These are phyloP conservation scores for Phaenicophaeus curvirostris DNA, from an alignment of 2,797 vertebrate species.

Conservation along the genomic window DNA sequence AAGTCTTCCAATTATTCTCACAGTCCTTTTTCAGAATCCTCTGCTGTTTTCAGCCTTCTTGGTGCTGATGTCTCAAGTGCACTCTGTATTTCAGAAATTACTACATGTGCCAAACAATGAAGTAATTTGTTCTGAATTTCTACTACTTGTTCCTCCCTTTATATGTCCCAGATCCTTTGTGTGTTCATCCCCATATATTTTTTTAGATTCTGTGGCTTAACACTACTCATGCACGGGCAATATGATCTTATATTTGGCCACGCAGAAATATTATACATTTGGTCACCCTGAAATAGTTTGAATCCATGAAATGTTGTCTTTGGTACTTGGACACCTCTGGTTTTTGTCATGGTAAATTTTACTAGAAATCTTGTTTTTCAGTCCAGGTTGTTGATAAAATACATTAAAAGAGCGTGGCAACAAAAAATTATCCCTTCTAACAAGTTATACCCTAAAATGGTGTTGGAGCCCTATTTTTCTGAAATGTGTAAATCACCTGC, in stretches of 20 bases:
- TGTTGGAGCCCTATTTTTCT: background rate
- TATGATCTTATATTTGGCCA: background rate
- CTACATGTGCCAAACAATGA: slow-evolving; percentile 54
- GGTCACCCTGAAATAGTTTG: background rate
- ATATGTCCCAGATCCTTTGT: slow-evolving; percentile 32
- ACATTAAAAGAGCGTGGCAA: background rate
- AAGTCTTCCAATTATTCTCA: background rate
- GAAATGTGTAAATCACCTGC: background rate
- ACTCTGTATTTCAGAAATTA: slow-evolving; percentile 41
- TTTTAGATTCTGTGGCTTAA: background rate
- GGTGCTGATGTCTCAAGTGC: slow-evolving; percentile 31
- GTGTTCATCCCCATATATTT: slow-evolving; percentile 9
- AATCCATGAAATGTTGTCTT: background rate
- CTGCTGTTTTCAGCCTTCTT: slow-evolving; percentile 35
- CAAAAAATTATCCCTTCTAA: background rate
- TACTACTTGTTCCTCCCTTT: slow-evolving; percentile 46
- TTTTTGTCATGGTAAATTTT: background rate
- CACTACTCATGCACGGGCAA: slow-evolving; percentile 2
- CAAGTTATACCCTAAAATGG: background rate
- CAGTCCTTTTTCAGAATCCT: background rate
- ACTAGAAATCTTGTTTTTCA: background rate
- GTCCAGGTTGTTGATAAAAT: background rate
- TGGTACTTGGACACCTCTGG: background rate
- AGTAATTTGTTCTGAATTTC: slow-evolving; percentile 61
- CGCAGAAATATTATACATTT: background rate